Evolutionary conservation across 2,113 vertebrate species (phyloP), one percentile per base, ranked within the genome.

Genomic region (Ursus arctos): DNA sequence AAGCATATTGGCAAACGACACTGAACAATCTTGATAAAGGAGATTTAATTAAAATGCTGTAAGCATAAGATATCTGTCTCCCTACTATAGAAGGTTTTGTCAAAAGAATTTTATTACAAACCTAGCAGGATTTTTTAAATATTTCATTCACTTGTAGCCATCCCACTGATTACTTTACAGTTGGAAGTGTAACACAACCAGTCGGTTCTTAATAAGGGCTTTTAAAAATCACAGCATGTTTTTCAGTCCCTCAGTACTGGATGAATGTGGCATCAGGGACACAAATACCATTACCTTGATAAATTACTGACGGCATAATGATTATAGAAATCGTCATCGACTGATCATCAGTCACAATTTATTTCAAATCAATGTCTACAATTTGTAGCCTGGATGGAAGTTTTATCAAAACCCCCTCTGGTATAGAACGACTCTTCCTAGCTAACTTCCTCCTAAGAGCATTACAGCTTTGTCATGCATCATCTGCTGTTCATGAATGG

Each of bases 261-360:
- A 99, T 98, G 98, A 99, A 99, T 99, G 98, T 99, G 99, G 98
- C 99, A 99, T 99, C 98, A 98, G 99, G 99, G 99, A 98, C 98
- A 97, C 97, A 98, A 99, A 99, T 99, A 99, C 99, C 99, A 99
- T 99, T 99, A 99, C 98, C 98, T 99, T 99, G 99, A 99, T 99
- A 99, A 99, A 99, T 99, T 99, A 99, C 99, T 96, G 98, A 99
- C 98, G 98, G 98, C 98, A 98, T 99, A 99, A 99, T 99, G 99
- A 99, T 99, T 99, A 99, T 99, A 99, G 99, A 99, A 99, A 99
- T 99, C 96, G 87, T 99, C 99, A 99, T 99, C 98, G 98, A 99
- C 99, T 99, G 99, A 99, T 99, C 99, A 99, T 99, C 99, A 98
- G 98, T 99, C 99, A 99, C 98, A 99, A 98, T 99, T 99, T 99